Conservation (phyloP, 30 jellyfish, hydroid and myxozoan species). For the Pelagia noctiluca region DNA sequence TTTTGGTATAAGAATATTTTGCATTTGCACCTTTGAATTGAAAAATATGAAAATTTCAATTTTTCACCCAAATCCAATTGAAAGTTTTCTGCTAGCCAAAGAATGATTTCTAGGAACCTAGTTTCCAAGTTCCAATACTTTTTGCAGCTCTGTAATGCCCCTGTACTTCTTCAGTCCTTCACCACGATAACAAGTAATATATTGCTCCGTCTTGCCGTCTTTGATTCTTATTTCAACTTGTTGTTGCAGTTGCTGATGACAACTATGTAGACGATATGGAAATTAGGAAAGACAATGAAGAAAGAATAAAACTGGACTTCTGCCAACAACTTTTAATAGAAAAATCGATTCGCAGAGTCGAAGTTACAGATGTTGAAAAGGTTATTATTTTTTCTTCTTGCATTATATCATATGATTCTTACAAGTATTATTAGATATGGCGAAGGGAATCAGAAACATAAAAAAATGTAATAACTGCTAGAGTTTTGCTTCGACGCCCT, state of each 20-base stretch:
- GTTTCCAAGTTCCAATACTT: too few relatives aligned
- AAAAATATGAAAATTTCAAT: too few relatives aligned
- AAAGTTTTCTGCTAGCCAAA: too few relatives aligned
- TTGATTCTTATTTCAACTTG: not conserved
- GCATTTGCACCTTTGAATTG: too few relatives aligned
- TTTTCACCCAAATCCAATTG: too few relatives aligned
- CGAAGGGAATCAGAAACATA: not conserved
- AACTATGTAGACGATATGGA: not conserved
- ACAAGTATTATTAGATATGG: not conserved
- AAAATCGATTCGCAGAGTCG: conserved; percentile 9
- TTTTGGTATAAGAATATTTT: too few relatives aligned
- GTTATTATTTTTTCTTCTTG: not conserved
- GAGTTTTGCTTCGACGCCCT: not conserved
- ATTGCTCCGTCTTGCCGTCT: not conserved
- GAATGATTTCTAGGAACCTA: too few relatives aligned
- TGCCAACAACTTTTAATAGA: conserved; percentile 38
- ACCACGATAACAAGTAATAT: not conserved
- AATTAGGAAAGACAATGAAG: conserved; percentile 12
- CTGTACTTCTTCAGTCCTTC: too few relatives aligned
- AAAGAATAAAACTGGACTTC: conserved; percentile 19
- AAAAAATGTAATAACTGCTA: too few relatives aligned
- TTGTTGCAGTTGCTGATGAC: not conserved
- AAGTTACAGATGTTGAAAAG: conserved; percentile 17
- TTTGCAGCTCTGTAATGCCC: too few relatives aligned
- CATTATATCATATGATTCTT: not conserved